Evolutionary conservation across 1,140 invertebrate species (phyloP).

Genomic region (Pachypsylla venusta): DNA sequence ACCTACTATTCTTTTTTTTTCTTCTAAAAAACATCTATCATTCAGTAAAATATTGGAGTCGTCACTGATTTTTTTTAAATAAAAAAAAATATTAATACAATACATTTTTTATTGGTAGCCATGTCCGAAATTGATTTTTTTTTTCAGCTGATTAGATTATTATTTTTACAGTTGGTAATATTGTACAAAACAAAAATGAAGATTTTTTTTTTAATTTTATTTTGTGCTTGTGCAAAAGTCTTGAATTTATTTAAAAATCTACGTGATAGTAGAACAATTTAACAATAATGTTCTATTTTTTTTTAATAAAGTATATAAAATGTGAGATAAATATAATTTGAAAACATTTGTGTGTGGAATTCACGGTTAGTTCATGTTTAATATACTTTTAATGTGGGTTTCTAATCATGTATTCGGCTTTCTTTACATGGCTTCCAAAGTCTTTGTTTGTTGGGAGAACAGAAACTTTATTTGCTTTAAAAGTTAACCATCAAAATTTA

Average conservation of each 20-base stretch:
- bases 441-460: slow-evolving; percentile 5
- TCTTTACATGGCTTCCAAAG: slow-evolving; percentile 1
- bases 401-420: background rate
- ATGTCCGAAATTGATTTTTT: slow-evolving; percentile 5
- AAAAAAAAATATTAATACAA: slow-evolving; percentile 4
- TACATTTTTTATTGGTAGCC: slow-evolving; percentile 7
- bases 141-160: slow-evolving; percentile 2
- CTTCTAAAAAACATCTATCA: no score
- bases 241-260: no score
- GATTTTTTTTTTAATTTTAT: no score
- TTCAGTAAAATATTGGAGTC: background rate
- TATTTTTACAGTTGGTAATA: slow-evolving; percentile 2
- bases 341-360: no score
- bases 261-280: no score
- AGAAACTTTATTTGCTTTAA: background rate
- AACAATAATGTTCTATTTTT: no score
- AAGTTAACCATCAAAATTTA: slow-evolving; percentile 10
- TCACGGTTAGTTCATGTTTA: no score
- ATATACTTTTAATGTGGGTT: no score
- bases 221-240: no score
- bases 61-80: slow-evolving; percentile 1
- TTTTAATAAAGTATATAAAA: no score
- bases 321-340: no score
- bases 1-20: no score
- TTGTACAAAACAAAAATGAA: background rate